Base-by-base conservation (phyloP, 2,113 vertebrate genomes). In the Willisornis vidua region DNA sequence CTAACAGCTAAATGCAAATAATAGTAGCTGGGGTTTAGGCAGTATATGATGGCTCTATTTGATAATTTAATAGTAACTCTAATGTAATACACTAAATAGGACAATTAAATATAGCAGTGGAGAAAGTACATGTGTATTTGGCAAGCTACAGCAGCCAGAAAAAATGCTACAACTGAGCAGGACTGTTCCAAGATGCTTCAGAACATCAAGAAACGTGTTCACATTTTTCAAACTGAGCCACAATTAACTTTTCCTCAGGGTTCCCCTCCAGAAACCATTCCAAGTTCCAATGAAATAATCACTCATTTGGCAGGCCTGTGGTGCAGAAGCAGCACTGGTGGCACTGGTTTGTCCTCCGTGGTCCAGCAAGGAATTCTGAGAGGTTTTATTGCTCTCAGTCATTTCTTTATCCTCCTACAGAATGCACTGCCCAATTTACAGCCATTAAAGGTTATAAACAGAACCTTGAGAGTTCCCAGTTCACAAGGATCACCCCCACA, bases 11-110 rank as follows among this genome's bases (percentile, higher is more conserved):
- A 87, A 35, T 49, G 33, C 55, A 78, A 94, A 84, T 46, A 94
- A 76, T 43, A 84, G 75, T 26, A 86, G 71, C 41, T 86, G 51
- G 73, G 80, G 54, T 89, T 92, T 79, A 94, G 87, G 82, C 74
- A 88, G 82, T 43, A 80, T 4, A 19, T 19, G 65, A 93, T 81
- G 31, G 45, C 52, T 90, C 49, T 87, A 61, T 81, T 9, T 90
- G 89, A 90, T 91, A 90, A 95, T 93, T 96, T 96, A 89, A 87
- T 79, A 90, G 57, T 19, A 48, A 77, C 58, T 87, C 62, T 81
- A 91, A 87, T 87, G 61, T 17, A 89, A 88, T 45, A 57, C 5
- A 52, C n/a, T 22, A 89, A 90, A 73, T 22, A 92, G 61, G 43
- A 90, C 91, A 94, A 89, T 85, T 24, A 89, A 85, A 72, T 71